A percentile compares a stretch with the other conserved stretches of the same genome.
Evolutionary conservation across 2,113 vertebrate genomes (phyloP).

Genomic region (Pelecanoides urinatrix): DNA sequence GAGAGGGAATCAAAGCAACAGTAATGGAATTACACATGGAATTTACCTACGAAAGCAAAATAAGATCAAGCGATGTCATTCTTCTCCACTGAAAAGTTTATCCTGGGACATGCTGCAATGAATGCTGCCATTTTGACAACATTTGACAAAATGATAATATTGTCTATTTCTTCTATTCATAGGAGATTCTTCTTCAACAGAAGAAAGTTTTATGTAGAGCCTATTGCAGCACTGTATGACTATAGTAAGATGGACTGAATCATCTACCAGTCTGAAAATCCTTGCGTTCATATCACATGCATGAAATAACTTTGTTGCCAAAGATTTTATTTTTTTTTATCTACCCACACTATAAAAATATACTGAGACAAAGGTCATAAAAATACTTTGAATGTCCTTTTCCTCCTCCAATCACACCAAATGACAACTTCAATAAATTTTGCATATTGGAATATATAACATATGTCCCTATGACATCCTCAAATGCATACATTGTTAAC

Average conservation of each 20-base stretch:
- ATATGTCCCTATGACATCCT: not conserved
- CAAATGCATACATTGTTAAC: not conserved
- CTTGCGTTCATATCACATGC: not conserved
- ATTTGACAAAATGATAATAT: not conserved
- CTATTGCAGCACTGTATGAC: not conserved
- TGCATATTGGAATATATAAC: not conserved
- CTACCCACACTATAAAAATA: not conserved
- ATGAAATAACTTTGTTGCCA: not conserved
- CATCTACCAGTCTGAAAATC: rapidly evolving
- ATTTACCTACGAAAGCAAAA: not conserved
- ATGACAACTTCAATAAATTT: not conserved
- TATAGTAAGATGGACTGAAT: not conserved
- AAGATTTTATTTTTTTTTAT: not conserved
- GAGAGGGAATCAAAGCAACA: not conserved
- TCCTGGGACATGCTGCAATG: not conserved
- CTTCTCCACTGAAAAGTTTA: not conserved
- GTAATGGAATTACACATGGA: not conserved
- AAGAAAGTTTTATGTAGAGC: not conserved
- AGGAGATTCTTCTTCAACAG: not conserved
- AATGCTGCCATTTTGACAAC: not conserved
- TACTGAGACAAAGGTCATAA: not conserved
- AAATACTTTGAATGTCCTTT: not conserved
- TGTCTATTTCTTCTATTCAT: not conserved
- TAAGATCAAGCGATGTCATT: not conserved
- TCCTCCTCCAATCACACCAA: not conserved